Evolutionary conservation across 2,113 vertebrate genomes (phyloP).

Genomic region (Erythrocercus mccallii): DNA sequence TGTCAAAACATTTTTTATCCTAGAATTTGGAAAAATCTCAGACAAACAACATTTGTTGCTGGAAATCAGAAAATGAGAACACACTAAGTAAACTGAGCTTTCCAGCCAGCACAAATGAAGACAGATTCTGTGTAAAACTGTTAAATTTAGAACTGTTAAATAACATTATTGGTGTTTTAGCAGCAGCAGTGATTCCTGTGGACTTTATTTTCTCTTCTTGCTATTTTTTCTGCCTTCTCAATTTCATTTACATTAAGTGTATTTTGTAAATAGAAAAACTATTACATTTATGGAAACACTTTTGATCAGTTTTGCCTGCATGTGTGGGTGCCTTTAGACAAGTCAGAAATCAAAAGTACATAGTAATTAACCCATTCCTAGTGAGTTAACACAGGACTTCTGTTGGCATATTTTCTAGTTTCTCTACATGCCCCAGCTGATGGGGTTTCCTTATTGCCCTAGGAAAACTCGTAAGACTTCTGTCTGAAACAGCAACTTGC

Average conservation of each 20-base stretch:
- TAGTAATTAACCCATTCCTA: not conserved
- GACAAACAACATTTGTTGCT: not conserved
- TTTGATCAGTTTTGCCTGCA: not conserved
- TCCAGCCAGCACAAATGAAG: not conserved
- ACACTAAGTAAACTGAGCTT: not conserved
- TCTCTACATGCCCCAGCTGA: not conserved
- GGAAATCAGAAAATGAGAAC: not conserved
- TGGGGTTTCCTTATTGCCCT: not conserved
- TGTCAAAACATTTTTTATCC: not conserved
- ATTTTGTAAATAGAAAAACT: not conserved
- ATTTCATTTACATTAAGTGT: not conserved
- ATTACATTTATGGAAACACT: not conserved
- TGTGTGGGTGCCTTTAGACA: not conserved
- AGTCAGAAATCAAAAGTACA: not conserved
- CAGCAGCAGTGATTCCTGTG: not conserved
- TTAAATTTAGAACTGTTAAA: not conserved
- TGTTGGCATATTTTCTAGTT: not conserved
- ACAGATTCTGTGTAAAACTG: not conserved
- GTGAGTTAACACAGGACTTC: not conserved
- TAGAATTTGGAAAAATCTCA: not conserved
- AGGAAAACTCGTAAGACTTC: not conserved
- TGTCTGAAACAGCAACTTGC: not conserved
- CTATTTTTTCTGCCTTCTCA: not conserved
- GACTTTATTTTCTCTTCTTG: not conserved
- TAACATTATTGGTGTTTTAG: not conserved